Evolutionary conservation across 2,113 vertebrate species (phyloP), one percentile per base, ranked within the genome.

Genomic region (Ictalurus punctatus): DNA sequence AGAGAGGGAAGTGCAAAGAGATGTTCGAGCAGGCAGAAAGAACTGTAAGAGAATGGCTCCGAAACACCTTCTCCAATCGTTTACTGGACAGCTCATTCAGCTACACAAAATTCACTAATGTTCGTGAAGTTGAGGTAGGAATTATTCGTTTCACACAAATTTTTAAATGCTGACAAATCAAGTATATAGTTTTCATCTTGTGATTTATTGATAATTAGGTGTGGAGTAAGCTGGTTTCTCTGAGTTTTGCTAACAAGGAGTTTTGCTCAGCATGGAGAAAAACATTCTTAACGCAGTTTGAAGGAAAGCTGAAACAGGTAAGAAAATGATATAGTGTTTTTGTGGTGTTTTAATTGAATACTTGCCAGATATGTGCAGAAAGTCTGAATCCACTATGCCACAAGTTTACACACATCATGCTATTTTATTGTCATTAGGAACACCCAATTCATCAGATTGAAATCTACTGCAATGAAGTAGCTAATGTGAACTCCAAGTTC

Each of bases 271-370:
- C 1, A 2, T 99, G 98, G 97, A 96, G 86, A 88, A 48, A 19
- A 3, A 93, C 59, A 0, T 90, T 99, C 56, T 94, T 95, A 17
- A 80, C 0, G 40, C 96, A 97, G 89, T 92, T 99, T 93, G 91
- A 96, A 92, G 95, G 90, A 4, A 96, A 96, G n/a, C 94, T 98
- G 90, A 95, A 95, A 86, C 87, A 95, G 96, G 98, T 98, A 93
- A 67, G 16, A 25, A 73, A 37, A 85, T 44, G 10, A 14, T 12
- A 6, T 34, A 40, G 21, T 74, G 10, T 40, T 86, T 83, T 83
- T 86, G 30, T 2, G 19, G 16, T 25, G 52, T 48, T 76, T 76
- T 48, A 67, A 19, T 34, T 67, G 25, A 54, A 56, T 80, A 25
- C 7, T 27, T 65, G 21, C 40, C 27, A 65, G 37, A 74, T 67